Percentiles rank a stretch among this genome's conserved stretches.
These are phyloP conservation scores for Anagrus nilaparvatae DNA, from an alignment of 1,140 invertebrate genomes.

Conservation along the genomic window DNA sequence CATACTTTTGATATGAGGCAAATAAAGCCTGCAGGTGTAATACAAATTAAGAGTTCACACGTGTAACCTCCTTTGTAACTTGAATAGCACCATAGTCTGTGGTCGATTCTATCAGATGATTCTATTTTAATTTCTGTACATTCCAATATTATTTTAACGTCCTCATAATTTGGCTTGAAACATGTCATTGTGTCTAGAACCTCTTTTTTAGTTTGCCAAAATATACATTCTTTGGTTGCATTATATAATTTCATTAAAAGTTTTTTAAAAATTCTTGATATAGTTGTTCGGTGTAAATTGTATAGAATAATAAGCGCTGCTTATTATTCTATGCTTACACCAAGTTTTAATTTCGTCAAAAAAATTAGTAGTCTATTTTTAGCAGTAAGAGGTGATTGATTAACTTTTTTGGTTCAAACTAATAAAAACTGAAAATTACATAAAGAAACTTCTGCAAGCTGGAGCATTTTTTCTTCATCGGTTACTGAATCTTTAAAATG, in stretches of 20 bases:
- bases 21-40: slow-evolving; percentile 33
- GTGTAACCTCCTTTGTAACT: not conserved
- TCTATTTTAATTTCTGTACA: not conserved
- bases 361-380: not conserved
- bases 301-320: not conserved
- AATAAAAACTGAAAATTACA: no score
- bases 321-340: not conserved
- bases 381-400: no score
- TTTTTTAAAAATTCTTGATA: not conserved
- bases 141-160: not conserved
- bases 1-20: slow-evolving; percentile 30
- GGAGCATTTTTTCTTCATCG: no score
- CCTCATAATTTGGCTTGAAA: not conserved
- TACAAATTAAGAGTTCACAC: slow-evolving; percentile 16
- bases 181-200: not conserved
- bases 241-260: not conserved
- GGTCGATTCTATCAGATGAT: not conserved
- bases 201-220: not conserved
- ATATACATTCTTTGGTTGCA: not conserved
- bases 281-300: not conserved
- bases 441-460: no score
- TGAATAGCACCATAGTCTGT: not conserved
- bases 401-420: no score
- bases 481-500: no score
- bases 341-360: not conserved